phyloP scores from a whole-genome alignment of 2,888 invertebrate species.

The Eulithis prunata region DNA sequence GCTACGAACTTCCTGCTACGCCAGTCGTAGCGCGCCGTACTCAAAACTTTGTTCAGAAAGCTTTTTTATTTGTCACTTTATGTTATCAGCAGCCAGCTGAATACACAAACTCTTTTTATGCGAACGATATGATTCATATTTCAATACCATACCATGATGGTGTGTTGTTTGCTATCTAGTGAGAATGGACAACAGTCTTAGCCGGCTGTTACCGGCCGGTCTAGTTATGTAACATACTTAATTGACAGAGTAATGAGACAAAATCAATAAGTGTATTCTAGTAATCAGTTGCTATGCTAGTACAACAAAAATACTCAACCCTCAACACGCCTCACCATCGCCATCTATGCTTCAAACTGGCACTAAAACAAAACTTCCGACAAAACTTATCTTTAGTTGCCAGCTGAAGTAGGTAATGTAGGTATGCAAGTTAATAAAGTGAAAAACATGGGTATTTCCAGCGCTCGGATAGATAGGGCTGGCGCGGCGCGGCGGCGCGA shows the following conservation, averaged over 20 bases:
- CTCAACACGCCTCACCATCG: not conserved
- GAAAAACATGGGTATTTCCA: constrained; percentile 58
- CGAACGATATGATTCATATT: constrained; percentile 53
- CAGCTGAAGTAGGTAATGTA: constrained; percentile 22
- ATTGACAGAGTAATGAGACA: not conserved
- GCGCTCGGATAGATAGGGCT: constrained; percentile 54
- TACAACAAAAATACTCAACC: not conserved
- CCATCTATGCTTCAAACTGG: constrained; percentile 11
- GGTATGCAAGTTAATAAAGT: constrained; percentile 39
- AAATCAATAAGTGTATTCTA: not conserved
- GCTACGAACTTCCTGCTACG: constrained; percentile 85
- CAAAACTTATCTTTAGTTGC: constrained; percentile 10
- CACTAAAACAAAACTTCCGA: constrained; percentile 11
- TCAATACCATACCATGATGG: constrained; percentile 34
- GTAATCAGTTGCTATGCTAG: not conserved
- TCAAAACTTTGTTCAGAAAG: constrained; percentile 82
- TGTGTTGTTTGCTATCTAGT: constrained; percentile 46
- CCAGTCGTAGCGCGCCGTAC: constrained; percentile 76
- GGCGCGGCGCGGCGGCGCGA: constrained; percentile 56
- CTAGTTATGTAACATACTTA: constrained; percentile 3
- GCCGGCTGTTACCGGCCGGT: not conserved
- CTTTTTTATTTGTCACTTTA: constrained; percentile 83
- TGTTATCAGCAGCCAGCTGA: constrained; percentile 71
- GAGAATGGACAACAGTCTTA: constrained; percentile 40
- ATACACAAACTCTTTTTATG: constrained; percentile 66